Evolutionary conservation across 2,113 vertebrate genomes (phyloP), one percentile per base, ranked within the genome.

Genomic region (Albula goreensis): DNA sequence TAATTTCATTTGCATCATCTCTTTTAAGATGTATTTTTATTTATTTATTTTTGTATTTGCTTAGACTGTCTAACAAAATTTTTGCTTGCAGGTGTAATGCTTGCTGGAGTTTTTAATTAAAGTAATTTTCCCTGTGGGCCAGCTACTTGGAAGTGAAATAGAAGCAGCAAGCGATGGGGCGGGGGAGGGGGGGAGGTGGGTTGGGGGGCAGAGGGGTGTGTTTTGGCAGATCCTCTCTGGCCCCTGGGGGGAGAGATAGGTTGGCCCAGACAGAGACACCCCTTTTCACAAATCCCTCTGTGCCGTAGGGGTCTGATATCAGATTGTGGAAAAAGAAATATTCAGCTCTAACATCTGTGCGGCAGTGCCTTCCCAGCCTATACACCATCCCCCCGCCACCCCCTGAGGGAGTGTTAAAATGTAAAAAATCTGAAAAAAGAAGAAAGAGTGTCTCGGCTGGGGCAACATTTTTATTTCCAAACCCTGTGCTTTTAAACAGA

Each of bases 21-120:
- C 31, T 41, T 41, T 41, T 41, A 41, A 41, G 1, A 41, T 41
- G 31, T 41, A 41, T 41, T 41, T 41, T 41, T 41, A 41, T 41
- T 41, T 41, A 41, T 41, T 41, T 41, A 41, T 5, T 8, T 74
- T 74, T 74, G 10, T 31, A 25, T 22, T 70, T 4, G 19, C 70
- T 74, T 31, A 74, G 70, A 9, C 70, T 74, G 25, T 74, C 22
- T 74, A 9, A 74, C 8, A 22, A 74, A n/a, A 19, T 6, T 8
- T 74, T 74, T 74, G n/a, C 70, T 31, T 74, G 70, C n/a, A 74
- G 70, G 70, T 74, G 70, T 66, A 31, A 74, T 31, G 70, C n/a
- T n/a, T 31, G 22, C 70, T 74, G n/a, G n/a, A 25, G n/a, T 74
- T 31, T 74, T 74, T 74, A 6, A 74, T 74, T 74, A 74, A 74